Conservation (phyloP, 2,888 invertebrate genomes). For the Busseola fusca region DNA sequence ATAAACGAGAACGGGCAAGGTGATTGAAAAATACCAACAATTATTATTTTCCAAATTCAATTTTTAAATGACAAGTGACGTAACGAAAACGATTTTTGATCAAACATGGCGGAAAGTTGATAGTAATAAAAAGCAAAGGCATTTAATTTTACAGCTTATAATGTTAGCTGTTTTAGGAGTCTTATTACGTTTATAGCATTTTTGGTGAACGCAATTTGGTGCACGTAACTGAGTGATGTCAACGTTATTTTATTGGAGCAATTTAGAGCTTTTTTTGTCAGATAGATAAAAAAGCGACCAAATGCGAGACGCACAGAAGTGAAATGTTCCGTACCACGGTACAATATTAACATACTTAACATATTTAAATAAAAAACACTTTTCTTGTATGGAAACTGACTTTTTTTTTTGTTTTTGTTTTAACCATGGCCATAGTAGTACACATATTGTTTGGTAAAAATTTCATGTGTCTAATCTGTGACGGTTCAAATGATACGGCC, state of each 20-base stretch:
- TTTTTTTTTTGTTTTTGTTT: too few species aligned
- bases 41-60: constrained; percentile 49
- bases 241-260: constrained; percentile 60
- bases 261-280: constrained; percentile 34
- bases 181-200: constrained; percentile 65
- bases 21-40: constrained; percentile 38
- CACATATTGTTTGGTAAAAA: not conserved
- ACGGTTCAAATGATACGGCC: not conserved
- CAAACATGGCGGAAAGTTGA: constrained; percentile 53
- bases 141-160: constrained; percentile 65
- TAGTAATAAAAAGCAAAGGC: constrained; percentile 62
- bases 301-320: not conserved
- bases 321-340: too few species aligned
- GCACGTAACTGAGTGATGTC: constrained; percentile 61
- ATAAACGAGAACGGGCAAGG: constrained; percentile 28
- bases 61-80: constrained; percentile 50
- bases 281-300: constrained; percentile 10
- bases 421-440: not conserved
- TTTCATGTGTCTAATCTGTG: not conserved
- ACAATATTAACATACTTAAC: not conserved
- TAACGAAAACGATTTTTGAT: constrained; percentile 43
- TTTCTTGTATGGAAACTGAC: not conserved
- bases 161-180: constrained; percentile 62
- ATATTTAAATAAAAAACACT: not conserved
- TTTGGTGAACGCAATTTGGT: constrained; percentile 53